Percentiles rank a stretch among this genome's conserved stretches.
These are phyloP conservation scores for Magallana ariakensis DNA, from an alignment of 1,140 invertebrate genomes.

Conservation along the genomic window DNA sequence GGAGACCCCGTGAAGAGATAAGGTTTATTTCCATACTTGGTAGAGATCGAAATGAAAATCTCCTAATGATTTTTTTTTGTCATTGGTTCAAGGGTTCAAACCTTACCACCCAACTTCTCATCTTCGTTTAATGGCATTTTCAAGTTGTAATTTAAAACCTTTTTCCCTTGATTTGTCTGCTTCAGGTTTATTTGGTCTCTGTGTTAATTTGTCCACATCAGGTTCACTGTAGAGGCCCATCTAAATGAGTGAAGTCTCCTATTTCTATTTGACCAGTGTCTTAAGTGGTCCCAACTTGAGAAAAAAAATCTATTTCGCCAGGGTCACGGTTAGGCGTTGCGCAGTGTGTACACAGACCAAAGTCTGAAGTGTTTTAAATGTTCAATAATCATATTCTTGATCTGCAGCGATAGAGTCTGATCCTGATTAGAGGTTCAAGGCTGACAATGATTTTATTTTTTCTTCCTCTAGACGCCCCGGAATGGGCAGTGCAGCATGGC, in stretches of 20 bases:
- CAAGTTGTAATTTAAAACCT: no score
- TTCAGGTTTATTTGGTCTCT: no score
- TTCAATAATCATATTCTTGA: constrained; percentile 8
- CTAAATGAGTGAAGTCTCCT: not conserved
- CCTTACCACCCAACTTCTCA: no score
- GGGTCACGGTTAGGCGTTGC: not conserved
- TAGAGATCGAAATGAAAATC: no score
- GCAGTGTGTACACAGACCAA: not conserved
- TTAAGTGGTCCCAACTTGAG: not conserved
- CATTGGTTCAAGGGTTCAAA: no score
- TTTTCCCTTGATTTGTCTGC: no score
- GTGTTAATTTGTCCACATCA: not conserved
- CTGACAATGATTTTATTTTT: not conserved
- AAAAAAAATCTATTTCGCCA: not conserved
- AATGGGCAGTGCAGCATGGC: not conserved
- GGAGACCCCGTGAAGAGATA: not conserved
- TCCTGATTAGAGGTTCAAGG: constrained; percentile 13
- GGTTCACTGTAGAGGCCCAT: not conserved
- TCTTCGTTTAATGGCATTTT: no score
- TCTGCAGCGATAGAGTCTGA: not conserved
- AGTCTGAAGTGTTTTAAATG: constrained; percentile 20
- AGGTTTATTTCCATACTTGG: not conserved
- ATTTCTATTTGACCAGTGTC: constrained; percentile 14
- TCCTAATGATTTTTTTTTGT: no score
- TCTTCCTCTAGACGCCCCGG: not conserved